Percentiles rank a stretch among this genome's conserved stretches.
phyloP scores from a whole-genome alignment of 2,113 vertebrate species.

The Loxodonta africana region DNA sequence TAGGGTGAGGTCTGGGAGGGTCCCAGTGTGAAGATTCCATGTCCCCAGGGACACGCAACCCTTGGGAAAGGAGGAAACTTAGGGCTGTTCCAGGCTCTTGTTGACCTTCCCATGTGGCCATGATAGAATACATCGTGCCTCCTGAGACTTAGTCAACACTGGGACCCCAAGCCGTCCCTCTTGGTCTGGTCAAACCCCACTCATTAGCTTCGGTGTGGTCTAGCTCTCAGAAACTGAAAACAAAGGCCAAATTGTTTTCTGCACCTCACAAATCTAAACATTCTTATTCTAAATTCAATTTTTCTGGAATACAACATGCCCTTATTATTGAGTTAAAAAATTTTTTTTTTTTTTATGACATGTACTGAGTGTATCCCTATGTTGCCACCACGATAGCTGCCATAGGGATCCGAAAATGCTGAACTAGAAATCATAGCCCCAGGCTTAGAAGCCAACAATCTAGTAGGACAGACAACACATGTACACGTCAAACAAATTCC shows the following conservation, averaged over 20 bases:
- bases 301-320: neutral
- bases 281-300: conserved; percentile 7
- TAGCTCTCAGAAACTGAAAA: too few species aligned
- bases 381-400: neutral
- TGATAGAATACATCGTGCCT: too few species aligned
- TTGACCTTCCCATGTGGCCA: neutral
- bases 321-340: neutral
- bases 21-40: neutral
- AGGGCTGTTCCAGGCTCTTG: neutral
- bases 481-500: too few species aligned
- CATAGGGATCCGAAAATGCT: neutral
- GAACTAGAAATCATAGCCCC: neutral
- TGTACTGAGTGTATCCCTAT: too few species aligned
- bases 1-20: neutral
- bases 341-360: neutral
- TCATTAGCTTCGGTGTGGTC: too few species aligned
- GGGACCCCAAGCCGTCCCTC: too few species aligned
- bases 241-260: too few species aligned
- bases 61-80: neutral
- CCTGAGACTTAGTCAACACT: too few species aligned
- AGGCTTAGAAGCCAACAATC: neutral
- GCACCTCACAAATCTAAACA: neutral
- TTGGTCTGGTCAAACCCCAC: too few species aligned
- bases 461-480: neutral
- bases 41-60: neutral